A percentile compares a stretch with the other conserved stretches of the same genome.
Evolutionary conservation across 2,797 vertebrate genomes (phyloP).

Genomic region (Odontamblyopus rebecca): DNA sequence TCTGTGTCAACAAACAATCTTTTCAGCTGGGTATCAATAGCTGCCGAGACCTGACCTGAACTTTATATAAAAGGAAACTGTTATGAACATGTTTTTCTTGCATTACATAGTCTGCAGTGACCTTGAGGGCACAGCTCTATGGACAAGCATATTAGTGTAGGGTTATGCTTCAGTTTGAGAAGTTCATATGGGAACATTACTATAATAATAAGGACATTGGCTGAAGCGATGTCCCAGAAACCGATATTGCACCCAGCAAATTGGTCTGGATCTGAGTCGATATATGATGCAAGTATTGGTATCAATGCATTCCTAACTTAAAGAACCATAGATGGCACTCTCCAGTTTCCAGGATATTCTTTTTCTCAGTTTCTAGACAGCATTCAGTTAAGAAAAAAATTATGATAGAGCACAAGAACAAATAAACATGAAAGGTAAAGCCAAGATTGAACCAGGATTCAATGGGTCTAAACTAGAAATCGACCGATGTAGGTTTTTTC

Average conservation of each 20-base stretch:
- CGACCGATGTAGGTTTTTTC: too few relatives aligned
- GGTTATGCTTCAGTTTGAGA: neutral
- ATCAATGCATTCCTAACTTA: neutral
- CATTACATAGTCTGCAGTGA: neutral
- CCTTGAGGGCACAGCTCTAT: neutral
- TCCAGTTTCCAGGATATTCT: too few relatives aligned
- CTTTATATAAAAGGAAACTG: slow-evolving; percentile 4
- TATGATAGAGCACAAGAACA: too few relatives aligned
- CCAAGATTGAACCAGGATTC: too few relatives aligned
- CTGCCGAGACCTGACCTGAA: slow-evolving; percentile 1
- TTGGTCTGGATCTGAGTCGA: neutral
- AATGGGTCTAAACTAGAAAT: too few relatives aligned
- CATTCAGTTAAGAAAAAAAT: too few relatives aligned
- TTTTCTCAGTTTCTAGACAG: too few relatives aligned
- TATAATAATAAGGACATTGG: neutral
- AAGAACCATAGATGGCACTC: too few relatives aligned
- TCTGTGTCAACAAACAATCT: slow-evolving; percentile 26
- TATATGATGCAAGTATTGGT: neutral
- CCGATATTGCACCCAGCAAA: neutral
- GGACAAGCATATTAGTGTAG: too few relatives aligned
- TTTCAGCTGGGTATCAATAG: slow-evolving; percentile 12
- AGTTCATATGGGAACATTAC: neutral
- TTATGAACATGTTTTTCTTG: slow-evolving; percentile 1
- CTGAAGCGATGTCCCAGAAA: neutral
- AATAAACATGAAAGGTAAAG: too few relatives aligned